A percentile compares a stretch with the other conserved stretches of the same genome.
Evolutionary conservation across 2,113 vertebrate genomes (phyloP).

Genomic region (Anas platyrhynchos): DNA sequence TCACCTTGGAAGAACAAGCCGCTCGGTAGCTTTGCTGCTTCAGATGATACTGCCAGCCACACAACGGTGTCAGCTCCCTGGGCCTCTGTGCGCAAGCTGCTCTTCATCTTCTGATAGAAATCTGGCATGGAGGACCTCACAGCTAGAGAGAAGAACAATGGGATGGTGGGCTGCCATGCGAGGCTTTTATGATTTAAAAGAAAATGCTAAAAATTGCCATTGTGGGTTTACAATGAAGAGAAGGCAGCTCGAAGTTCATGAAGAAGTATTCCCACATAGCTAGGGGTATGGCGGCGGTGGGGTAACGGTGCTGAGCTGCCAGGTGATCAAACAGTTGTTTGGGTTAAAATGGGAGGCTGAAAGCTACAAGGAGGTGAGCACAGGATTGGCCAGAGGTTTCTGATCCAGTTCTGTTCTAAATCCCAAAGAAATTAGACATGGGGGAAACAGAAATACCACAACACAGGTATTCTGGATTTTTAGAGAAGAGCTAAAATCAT

Average conservation of each 20-base stretch:
- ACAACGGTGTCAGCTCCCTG: slow-evolving; percentile 83
- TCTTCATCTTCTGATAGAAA: slow-evolving; percentile 83
- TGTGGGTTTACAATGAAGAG: neutral
- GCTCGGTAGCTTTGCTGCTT: slow-evolving; percentile 66
- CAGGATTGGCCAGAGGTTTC: neutral
- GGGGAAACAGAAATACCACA: neutral
- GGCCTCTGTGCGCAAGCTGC: slow-evolving; percentile 77
- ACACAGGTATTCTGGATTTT: neutral
- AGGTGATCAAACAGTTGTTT: neutral
- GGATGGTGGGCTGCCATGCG: neutral
- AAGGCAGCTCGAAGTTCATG: neutral
- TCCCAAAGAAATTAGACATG: fast-evolving
- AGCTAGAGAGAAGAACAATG: slow-evolving; percentile 41
- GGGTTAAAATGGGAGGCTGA: neutral
- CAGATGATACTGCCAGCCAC: slow-evolving; percentile 77
- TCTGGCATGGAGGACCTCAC: slow-evolving; percentile 81
- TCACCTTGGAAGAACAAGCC: slow-evolving; percentile 86
- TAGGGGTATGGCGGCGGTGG: neutral
- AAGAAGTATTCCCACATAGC: neutral
- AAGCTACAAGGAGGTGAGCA: neutral
- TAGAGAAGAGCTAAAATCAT: too few species aligned
- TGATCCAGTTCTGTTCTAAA: neutral
- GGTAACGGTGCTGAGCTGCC: neutral
- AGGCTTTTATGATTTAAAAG: neutral
- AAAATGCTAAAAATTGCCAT: neutral